phyloP scores from a whole-genome alignment of 2,797 vertebrate species.

The Phaenicophaeus curvirostris region DNA sequence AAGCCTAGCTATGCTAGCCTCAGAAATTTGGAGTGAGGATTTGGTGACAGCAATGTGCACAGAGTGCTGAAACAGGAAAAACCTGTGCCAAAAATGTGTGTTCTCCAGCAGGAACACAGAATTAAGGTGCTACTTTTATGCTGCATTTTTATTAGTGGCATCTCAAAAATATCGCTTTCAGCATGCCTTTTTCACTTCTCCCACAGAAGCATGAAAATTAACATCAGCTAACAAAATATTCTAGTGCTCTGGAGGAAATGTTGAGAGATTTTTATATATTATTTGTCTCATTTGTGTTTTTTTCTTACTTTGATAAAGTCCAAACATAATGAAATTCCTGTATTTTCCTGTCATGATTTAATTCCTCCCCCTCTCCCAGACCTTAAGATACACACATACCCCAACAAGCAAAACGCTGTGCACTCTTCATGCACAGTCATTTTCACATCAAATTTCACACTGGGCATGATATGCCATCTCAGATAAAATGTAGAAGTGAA shows the following conservation, averaged over 20 bases:
- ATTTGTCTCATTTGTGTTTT: neutral
- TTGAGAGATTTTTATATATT: neutral
- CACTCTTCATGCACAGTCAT: neutral
- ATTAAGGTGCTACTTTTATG: constrained; percentile 54
- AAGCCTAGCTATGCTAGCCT: neutral
- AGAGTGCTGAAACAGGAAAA: neutral
- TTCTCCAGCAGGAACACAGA: constrained; percentile 9
- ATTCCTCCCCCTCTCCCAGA: neutral
- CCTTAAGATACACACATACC: neutral
- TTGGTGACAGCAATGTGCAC: neutral
- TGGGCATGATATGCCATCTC: neutral
- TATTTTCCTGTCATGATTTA: neutral
- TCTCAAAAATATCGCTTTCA: constrained; percentile 65
- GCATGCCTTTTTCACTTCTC: constrained; percentile 63
- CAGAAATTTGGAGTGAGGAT: neutral
- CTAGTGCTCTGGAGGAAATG: constrained; percentile 44
- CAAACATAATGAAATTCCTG: neutral
- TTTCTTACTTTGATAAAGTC: neutral
- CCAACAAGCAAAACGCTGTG: neutral
- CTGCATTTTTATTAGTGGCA: constrained; percentile 61
- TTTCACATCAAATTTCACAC: neutral
- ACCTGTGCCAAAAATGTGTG: neutral
- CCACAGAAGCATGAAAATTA: constrained; percentile 61
- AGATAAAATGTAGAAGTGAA: neutral
- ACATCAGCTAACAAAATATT: constrained; percentile 49